These are phyloP conservation scores for Aphodius granarius DNA, from an alignment of 2,888 invertebrate genomes.

Conservation along the genomic window DNA sequence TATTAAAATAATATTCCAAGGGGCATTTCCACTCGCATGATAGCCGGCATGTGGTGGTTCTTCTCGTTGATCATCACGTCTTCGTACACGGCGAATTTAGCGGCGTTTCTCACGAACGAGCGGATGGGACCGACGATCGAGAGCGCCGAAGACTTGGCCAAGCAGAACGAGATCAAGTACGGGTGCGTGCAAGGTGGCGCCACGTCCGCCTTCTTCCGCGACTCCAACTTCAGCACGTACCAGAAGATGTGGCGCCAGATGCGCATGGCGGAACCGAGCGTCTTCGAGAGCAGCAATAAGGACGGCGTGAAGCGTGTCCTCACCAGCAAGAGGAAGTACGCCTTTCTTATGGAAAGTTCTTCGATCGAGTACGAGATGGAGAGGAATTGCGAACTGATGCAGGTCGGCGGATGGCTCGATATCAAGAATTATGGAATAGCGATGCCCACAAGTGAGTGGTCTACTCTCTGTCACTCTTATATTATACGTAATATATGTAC, in stretches of 20 bases:
- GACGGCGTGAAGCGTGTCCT: slow-evolving; percentile 86
- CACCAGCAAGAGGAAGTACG: slow-evolving; percentile 79
- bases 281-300: slow-evolving; percentile 79
- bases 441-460: slow-evolving; percentile 80
- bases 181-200: slow-evolving; percentile 90
- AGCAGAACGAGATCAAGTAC: slow-evolving; percentile 95
- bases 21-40: slow-evolving; percentile 85
- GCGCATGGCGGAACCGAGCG: slow-evolving; percentile 80
- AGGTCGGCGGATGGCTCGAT: slow-evolving; percentile 81
- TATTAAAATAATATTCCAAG: slow-evolving; percentile 53
- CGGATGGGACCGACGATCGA: slow-evolving; percentile 88
- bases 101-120: slow-evolving; percentile 89
- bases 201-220: slow-evolving; percentile 88
- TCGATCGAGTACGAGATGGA: slow-evolving; percentile 91
- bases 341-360: slow-evolving; percentile 96
- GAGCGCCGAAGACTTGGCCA: slow-evolving; percentile 88
- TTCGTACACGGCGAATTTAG: slow-evolving; percentile 93
- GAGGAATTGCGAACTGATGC: slow-evolving; percentile 80
- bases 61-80: slow-evolving; percentile 90
- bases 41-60: slow-evolving; percentile 92
- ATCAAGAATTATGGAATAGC: slow-evolving; percentile 94
- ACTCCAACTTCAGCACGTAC: slow-evolving; percentile 87
- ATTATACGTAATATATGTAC: not conserved
- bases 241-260: slow-evolving; percentile 92
- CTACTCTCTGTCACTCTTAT: not conserved